phyloP scores from a whole-genome alignment of 2,888 invertebrate genomes.

The Torymus tubicola region DNA sequence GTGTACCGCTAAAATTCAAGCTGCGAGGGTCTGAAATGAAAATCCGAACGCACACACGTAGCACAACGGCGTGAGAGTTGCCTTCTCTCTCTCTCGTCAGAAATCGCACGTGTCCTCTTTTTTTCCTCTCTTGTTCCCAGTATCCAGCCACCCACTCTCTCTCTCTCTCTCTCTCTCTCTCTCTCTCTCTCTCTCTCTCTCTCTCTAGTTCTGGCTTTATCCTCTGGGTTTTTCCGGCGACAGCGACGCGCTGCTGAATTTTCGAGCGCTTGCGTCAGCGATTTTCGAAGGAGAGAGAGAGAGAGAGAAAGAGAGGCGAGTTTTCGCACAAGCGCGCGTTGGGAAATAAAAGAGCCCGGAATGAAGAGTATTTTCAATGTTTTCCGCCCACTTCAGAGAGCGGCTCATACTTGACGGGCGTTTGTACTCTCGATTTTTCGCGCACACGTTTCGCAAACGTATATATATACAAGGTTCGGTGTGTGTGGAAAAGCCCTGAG shows the following conservation, averaged over 20 bases:
- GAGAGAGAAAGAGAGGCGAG: too few species aligned
- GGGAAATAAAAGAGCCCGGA: conserved; percentile 54
- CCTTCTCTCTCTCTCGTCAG: conserved; percentile 8
- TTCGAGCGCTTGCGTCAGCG: conserved; percentile 46
- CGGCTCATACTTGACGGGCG: neutral
- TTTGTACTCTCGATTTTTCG: conserved; percentile 23
- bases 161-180: neutral
- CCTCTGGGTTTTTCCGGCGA: neutral
- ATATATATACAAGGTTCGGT: neutral
- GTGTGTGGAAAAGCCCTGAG: too few species aligned
- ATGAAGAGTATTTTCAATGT: conserved; percentile 53
- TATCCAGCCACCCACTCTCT: neutral
- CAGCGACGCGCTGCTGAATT: conserved; percentile 35
- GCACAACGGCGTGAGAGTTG: conserved; percentile 14
- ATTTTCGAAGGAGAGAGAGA: conserved; percentile 52
- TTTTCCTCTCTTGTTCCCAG: conserved; percentile 2
- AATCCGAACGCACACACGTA: conserved; percentile 36
- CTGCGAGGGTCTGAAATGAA: conserved; percentile 26
- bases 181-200: neutral
- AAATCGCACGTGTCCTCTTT: conserved; percentile 33
- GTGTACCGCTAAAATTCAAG: conserved; percentile 33
- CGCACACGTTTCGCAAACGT: conserved; percentile 8
- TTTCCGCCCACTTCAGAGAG: conserved; percentile 16
- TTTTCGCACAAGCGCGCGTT: conserved; percentile 38
- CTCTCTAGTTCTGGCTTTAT: conserved; percentile 4